phyloP scores from a whole-genome alignment of 2,113 vertebrate genomes.

The Mastomys natalensis region DNA sequence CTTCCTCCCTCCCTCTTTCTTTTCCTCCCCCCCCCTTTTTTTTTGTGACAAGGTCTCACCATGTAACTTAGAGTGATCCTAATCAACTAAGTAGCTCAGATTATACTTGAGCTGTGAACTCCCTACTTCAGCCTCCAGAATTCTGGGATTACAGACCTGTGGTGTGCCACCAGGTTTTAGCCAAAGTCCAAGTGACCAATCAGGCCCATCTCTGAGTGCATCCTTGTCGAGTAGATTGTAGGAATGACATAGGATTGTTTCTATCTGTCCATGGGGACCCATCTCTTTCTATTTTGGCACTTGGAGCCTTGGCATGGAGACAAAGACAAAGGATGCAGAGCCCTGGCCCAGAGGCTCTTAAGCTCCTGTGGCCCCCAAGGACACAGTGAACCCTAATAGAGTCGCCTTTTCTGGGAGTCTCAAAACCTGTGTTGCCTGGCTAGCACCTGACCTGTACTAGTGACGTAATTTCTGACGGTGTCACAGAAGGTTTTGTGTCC shows the following conservation, averaged over 20 bases:
- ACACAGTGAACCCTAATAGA: background rate
- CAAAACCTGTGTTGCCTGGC: background rate
- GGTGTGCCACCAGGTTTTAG: background rate
- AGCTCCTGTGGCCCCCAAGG: accelerated
- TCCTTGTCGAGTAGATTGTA: accelerated
- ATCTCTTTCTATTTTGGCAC: background rate
- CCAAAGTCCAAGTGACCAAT: background rate
- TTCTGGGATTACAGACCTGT: background rate
- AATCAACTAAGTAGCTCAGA: background rate
- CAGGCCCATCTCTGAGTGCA: background rate
- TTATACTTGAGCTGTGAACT: background rate
- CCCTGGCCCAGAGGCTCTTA: no score
- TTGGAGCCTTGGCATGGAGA: background rate
- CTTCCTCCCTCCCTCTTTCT: no score
- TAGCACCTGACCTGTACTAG: background rate
- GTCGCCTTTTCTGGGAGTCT: background rate
- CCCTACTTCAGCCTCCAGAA: background rate
- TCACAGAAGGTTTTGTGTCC: background rate
- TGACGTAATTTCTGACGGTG: background rate
- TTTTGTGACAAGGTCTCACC: background rate
- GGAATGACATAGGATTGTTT: background rate
- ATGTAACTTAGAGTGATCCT: background rate
- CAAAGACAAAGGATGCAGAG: no score
- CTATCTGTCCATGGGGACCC: accelerated
- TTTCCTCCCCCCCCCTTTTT: no score